phyloP scores from a whole-genome alignment of 1,140 invertebrate species.

The Drosophila repleta region DNA sequence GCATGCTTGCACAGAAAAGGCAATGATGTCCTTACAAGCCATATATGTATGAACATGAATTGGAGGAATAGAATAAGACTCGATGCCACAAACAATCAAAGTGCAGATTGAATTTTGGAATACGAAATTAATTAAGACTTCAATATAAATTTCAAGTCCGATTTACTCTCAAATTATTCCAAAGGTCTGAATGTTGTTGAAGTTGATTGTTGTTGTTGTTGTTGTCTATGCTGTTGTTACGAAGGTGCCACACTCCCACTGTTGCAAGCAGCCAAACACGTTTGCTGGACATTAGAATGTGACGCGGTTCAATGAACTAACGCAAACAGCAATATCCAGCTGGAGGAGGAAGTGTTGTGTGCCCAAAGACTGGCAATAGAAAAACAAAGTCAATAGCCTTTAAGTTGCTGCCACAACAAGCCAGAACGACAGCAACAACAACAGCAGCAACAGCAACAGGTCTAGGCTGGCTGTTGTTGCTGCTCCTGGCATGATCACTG shows the following conservation, averaged over 20 bases:
- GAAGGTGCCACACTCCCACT: slow-evolving; percentile 17
- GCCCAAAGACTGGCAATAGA: slow-evolving; percentile 68
- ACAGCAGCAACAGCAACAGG: slow-evolving; percentile 60
- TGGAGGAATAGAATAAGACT: too few relatives aligned
- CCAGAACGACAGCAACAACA: slow-evolving; percentile 27
- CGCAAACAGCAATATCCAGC: slow-evolving; percentile 38
- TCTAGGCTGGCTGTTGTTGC: slow-evolving; percentile 57
- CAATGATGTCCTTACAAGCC: too few relatives aligned
- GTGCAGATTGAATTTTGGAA: slow-evolving; percentile 34
- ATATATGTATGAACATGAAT: too few relatives aligned
- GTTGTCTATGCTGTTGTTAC: too few relatives aligned
- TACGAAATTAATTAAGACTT: slow-evolving; percentile 54
- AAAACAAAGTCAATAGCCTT: slow-evolving; percentile 78
- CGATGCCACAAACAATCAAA: slow-evolving; percentile 13
- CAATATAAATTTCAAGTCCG: slow-evolving; percentile 49
- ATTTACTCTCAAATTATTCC: slow-evolving; percentile 49
- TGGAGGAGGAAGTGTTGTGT: slow-evolving; percentile 67
- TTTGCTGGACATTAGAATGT: slow-evolving; percentile 75
- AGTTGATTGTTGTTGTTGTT: slow-evolving; percentile 1
- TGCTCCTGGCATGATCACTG: slow-evolving; percentile 68
- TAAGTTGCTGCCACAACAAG: slow-evolving; percentile 39
- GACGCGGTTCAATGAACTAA: slow-evolving; percentile 62
- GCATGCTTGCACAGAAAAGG: not conserved
- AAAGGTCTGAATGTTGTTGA: slow-evolving; percentile 13
- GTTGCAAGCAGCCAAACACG: slow-evolving; percentile 71